Base-by-base conservation (phyloP, 2,113 vertebrate species). In the Ursus arctos region DNA sequence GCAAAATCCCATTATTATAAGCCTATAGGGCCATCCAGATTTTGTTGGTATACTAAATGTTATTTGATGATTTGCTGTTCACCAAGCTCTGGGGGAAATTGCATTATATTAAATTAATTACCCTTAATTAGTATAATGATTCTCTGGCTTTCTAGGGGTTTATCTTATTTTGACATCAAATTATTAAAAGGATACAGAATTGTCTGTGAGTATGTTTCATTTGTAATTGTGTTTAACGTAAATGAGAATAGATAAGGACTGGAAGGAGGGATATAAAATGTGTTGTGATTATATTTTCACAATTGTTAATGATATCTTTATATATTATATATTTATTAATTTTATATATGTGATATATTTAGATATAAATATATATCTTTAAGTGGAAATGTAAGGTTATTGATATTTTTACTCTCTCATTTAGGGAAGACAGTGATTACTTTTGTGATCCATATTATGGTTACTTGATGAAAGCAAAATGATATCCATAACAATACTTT, bases 61-160 rank as follows among this genome's bases (percentile, higher is more conserved):
- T 91, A 92, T 96, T 74, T 95, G 77, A 7, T 95, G 1, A 19
- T 89, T 92, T 90, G 26, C 31, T 71, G 2, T 76, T 94, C 65
- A 88, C 28, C 59, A 94, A 36, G 24, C 55, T 51, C 47, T 85
- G 31, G 55, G 74, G 83, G n/a, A 97, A 97, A 95, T 87, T 40
- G 15, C 55, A 90, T 89, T 83, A 95, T 57, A 83, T 94, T 97
- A 92, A 95, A 95, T 94, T 93, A 95, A 95, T 97, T 94, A 89
- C 16, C 40, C 33, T 89, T 95, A 67, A 89, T 97, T 95, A 96
- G 55, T 92, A 43, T 91, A 96, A 96, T 93, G 89, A 94, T 86
- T 81, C 36, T 94, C 43, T 21, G 10, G 59, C 40, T 95, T 89
- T 94, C 69, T 71, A 95, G 81, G 55, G 3, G n/a, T 57, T 94